phyloP scores from a whole-genome alignment of 2,113 vertebrate species.

The Eurypyga helias region DNA sequence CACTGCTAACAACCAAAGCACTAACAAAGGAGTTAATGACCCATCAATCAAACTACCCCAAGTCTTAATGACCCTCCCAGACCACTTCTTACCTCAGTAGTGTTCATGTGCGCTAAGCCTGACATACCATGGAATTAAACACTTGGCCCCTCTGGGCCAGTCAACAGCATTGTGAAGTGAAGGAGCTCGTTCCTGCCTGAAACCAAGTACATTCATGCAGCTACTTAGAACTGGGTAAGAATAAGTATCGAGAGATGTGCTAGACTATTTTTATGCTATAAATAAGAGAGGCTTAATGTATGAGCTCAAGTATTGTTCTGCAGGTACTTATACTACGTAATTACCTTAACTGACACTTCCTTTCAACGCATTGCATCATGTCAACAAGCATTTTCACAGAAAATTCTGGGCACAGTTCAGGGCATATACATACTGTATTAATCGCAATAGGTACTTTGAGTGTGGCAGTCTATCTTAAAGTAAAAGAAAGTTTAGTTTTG shows the following conservation, averaged over 20 bases:
- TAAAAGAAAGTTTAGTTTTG: neutral
- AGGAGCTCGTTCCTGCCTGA: too few species aligned
- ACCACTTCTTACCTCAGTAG: too few species aligned
- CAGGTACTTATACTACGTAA: neutral
- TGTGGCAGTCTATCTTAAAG: neutral
- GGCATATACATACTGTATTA: neutral
- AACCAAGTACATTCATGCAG: neutral
- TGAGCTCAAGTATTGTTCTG: neutral
- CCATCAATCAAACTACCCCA: too few species aligned
- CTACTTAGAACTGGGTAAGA: neutral
- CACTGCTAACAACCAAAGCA: too few species aligned
- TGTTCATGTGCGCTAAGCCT: too few species aligned
- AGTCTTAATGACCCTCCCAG: too few species aligned
- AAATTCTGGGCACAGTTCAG: neutral
- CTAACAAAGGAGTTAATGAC: too few species aligned
- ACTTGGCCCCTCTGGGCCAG: too few species aligned
- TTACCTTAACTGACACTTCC: neutral
- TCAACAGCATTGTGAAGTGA: too few species aligned
- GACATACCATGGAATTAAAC: too few species aligned
- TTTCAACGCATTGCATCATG: neutral
- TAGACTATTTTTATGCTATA: neutral
- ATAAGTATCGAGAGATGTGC: neutral
- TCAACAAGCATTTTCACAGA: neutral
- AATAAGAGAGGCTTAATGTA: neutral
- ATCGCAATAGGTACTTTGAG: neutral